These are phyloP conservation scores for Epinephelus lanceolatus DNA, from an alignment of 2,113 vertebrate species.

Conservation along the genomic window DNA sequence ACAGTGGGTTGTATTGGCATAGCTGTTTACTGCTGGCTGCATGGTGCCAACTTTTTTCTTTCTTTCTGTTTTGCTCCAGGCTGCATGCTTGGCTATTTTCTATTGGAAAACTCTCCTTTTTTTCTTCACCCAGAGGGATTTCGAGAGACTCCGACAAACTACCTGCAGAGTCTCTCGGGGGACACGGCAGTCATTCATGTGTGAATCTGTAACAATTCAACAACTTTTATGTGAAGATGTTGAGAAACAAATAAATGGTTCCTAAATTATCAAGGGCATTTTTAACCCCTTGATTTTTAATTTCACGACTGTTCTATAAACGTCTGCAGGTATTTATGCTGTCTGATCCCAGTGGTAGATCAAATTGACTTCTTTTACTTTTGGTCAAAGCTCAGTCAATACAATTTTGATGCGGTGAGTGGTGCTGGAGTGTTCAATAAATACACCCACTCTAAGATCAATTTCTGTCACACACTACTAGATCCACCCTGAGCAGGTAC, in stretches of 20 bases:
- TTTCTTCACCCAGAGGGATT: conserved; percentile 29
- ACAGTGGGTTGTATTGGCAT: conserved; percentile 22
- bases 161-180: conserved; percentile 32
- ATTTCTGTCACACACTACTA: conserved; percentile 14
- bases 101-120: conserved; percentile 34
- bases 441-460: conserved; percentile 1
- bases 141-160: conserved; percentile 33
- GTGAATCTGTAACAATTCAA: conserved; percentile 48
- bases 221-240: conserved; percentile 27
- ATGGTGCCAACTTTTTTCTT: conserved; percentile 6
- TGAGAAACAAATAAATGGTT: conserved; percentile 14
- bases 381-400: conserved; percentile 15
- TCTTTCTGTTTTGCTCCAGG: conserved; percentile 29
- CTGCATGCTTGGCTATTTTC: conserved; percentile 48
- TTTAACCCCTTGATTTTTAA: not conserved
- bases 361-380: conserved; percentile 17
- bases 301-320: not conserved
- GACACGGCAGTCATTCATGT: conserved; percentile 19
- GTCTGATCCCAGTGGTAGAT: not conserved
- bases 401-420: conserved; percentile 8
- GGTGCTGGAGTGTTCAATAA: conserved; percentile 30
- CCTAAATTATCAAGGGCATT: not conserved
- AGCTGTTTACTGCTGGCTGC: conserved; percentile 35
- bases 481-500: conserved; percentile 4
- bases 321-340: not conserved